Evolutionary conservation across 2,797 vertebrate species (phyloP).

Genomic region (Brachyalestes nurse): DNA sequence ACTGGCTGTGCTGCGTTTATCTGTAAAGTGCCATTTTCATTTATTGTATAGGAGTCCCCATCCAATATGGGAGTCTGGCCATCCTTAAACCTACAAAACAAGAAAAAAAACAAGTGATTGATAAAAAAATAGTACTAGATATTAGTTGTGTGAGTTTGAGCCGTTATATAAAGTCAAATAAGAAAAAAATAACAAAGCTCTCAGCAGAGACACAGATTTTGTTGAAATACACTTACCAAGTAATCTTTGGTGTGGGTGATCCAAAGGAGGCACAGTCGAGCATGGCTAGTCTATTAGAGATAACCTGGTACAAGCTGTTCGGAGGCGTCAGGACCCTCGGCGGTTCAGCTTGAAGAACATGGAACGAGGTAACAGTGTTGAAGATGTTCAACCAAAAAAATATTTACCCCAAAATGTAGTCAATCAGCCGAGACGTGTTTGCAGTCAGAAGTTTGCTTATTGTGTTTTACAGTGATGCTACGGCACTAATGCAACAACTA

Average conservation of each 20-base stretch:
- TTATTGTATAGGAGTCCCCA: slow-evolving; percentile 85
- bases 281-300: slow-evolving; percentile 83
- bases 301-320: slow-evolving; percentile 88
- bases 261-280: slow-evolving; percentile 92
- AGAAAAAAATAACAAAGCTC: neutral
- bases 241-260: slow-evolving; percentile 89
- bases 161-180: neutral
- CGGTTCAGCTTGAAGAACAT: slow-evolving; percentile 81
- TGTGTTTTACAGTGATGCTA: no score
- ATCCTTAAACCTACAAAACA: slow-evolving; percentile 87
- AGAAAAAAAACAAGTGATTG: neutral
- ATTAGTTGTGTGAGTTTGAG: neutral
- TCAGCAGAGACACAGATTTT: neutral
- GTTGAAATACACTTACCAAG: slow-evolving; percentile 81
- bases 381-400: neutral
- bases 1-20: slow-evolving; percentile 85
- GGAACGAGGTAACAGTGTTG: neutral
- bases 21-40: slow-evolving; percentile 93
- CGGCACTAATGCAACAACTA: no score
- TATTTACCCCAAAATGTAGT: neutral
- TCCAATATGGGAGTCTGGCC: slow-evolving; percentile 82
- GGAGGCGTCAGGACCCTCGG: slow-evolving; percentile 90
- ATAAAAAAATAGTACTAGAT: neutral
- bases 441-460: no score
- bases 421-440: no score